Percentiles rank a stretch among this genome's conserved stretches.
These are phyloP conservation scores for Lordiphosa clarofinis DNA, from an alignment of 1,140 invertebrate species.

Conservation along the genomic window DNA sequence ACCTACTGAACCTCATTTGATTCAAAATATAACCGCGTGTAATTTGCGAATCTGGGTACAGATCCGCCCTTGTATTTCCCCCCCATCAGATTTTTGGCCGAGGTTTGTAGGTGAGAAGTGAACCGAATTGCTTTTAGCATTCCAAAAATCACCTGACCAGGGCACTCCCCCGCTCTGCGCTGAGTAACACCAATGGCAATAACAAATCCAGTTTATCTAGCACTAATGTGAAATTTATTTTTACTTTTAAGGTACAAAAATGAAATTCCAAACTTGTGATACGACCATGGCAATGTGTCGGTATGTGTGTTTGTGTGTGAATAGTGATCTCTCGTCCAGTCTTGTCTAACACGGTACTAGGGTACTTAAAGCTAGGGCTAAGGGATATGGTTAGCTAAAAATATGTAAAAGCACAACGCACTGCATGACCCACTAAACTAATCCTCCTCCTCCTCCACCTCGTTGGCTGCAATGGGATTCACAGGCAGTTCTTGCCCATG, in stretches of 20 bases:
- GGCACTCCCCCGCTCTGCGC: constrained; percentile 2
- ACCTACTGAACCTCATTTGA: too few species aligned
- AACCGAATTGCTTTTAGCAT: constrained; percentile 60
- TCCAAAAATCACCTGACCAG: constrained; percentile 12
- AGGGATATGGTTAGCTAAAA: constrained; percentile 16
- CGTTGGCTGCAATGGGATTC: constrained; percentile 34
- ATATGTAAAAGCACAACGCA: constrained; percentile 52
- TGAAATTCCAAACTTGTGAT: constrained; percentile 57
- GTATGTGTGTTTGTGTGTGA: constrained; percentile 13
- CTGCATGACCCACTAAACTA: constrained; percentile 46
- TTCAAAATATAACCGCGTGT: too few species aligned
- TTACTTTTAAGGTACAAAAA: constrained; percentile 47
- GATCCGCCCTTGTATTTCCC: neutral
- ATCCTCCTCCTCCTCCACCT: constrained; percentile 33
- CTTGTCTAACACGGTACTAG: constrained; percentile 55
- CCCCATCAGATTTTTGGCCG: neutral
- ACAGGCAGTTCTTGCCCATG: constrained; percentile 25
- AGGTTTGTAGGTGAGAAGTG: constrained; percentile 38
- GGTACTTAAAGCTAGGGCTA: constrained; percentile 34
- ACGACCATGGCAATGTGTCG: constrained; percentile 38
- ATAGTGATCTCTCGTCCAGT: constrained; percentile 51
- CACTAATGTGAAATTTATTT: constrained; percentile 63
- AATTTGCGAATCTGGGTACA: too few species aligned
- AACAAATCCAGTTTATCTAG: constrained; percentile 38
- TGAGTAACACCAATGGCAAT: constrained; percentile 17